Evolutionary conservation across 2,113 vertebrate species (phyloP).

Genomic region (Rynchops niger): DNA sequence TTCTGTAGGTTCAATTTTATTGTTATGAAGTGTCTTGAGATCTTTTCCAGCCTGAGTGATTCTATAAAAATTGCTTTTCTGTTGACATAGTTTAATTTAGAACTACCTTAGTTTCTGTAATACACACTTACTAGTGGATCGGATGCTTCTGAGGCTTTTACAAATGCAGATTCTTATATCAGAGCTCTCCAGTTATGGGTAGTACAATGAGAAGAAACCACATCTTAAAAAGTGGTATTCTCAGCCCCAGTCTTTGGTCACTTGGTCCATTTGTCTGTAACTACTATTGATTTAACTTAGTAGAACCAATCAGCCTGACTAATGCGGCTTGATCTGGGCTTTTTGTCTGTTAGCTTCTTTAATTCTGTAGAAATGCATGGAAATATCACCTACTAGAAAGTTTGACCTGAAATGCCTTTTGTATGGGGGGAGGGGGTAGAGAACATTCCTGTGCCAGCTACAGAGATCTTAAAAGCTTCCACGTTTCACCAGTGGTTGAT

Average conservation of each 20-base stretch:
- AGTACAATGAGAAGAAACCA: not conserved
- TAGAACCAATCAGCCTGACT: conserved; percentile 49
- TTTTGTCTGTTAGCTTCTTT: conserved; percentile 62
- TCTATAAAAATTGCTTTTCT: conserved; percentile 31
- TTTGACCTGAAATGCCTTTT: conserved; percentile 67
- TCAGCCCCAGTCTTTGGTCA: conserved; percentile 46
- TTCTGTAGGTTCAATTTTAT: conserved; percentile 5
- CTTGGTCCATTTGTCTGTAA: conserved; percentile 62
- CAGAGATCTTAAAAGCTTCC: conserved; percentile 60
- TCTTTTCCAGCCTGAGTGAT: conserved; percentile 14
- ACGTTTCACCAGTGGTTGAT: conserved; percentile 65
- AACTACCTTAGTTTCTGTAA: not conserved
- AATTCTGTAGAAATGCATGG: conserved; percentile 66
- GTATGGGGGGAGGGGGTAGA: conserved; percentile 13
- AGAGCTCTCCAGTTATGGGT: not conserved
- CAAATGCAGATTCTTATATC: not conserved
- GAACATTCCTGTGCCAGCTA: conserved; percentile 63
- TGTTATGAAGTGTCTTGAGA: conserved; percentile 41
- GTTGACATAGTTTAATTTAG: conserved; percentile 10
- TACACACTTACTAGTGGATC: not conserved
- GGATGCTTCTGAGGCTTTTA: conserved; percentile 53
- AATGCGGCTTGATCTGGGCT: conserved; percentile 18
- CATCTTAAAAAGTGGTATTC: not conserved
- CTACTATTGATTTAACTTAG: conserved; percentile 54
- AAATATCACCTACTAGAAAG: conserved; percentile 56